A percentile compares a stretch with the other conserved stretches of the same genome.
Conservation (phyloP, 2,888 invertebrate species). For the Homarus gammarus region DNA sequence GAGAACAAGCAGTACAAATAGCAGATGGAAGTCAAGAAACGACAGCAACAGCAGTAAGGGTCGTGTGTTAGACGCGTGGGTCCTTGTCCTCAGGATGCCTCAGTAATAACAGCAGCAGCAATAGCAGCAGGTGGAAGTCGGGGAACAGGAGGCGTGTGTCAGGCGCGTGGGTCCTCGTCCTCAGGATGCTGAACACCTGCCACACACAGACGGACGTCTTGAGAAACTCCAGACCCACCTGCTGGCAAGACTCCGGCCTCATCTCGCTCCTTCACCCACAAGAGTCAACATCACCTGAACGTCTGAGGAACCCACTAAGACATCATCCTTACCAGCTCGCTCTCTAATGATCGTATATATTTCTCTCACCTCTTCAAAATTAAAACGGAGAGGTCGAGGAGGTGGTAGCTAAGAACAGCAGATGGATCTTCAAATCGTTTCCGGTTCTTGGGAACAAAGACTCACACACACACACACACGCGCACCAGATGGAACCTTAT, state of each 20-base stretch:
- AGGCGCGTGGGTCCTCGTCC: slow-evolving; percentile 32
- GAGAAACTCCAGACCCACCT: slow-evolving; percentile 15
- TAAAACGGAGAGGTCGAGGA: too few relatives aligned
- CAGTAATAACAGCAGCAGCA: not conserved
- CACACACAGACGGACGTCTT: slow-evolving; percentile 16
- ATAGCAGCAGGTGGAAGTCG: not conserved
- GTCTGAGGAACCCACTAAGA: too few relatives aligned
- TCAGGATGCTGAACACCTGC: slow-evolving; percentile 47
- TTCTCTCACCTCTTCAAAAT: too few relatives aligned
- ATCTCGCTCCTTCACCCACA: not conserved
- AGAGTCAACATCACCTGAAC: too few relatives aligned
- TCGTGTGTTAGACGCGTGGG: too few relatives aligned
- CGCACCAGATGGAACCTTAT: slow-evolving; percentile 39
- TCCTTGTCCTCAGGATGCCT: too few relatives aligned
- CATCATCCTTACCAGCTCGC: too few relatives aligned
- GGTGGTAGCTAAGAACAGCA: not conserved
- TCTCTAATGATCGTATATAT: too few relatives aligned
- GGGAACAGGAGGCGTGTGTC: slow-evolving; percentile 29
- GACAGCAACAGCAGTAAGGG: too few relatives aligned
- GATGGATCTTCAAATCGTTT: slow-evolving; percentile 23
- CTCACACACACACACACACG: slow-evolving; percentile 10
- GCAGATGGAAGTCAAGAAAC: too few relatives aligned
- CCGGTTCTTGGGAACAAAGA: slow-evolving; percentile 46
- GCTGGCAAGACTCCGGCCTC: not conserved
- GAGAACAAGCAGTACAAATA: too few relatives aligned